These are phyloP conservation scores for Maylandia zebra DNA, from an alignment of 2,113 vertebrate species.

Conservation along the genomic window DNA sequence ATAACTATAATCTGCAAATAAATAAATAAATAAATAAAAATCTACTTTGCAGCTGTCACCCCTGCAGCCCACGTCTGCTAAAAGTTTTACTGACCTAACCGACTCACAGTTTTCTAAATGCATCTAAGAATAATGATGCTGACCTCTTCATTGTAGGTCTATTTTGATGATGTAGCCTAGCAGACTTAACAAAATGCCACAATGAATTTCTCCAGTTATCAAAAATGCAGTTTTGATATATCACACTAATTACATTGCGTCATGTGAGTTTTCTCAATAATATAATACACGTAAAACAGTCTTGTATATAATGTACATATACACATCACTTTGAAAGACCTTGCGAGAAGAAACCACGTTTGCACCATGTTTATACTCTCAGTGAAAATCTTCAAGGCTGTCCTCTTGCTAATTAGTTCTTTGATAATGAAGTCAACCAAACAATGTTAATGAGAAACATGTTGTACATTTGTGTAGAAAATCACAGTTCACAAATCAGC, in stretches of 20 bases:
- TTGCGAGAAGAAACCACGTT: background rate
- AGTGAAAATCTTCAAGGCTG: background rate
- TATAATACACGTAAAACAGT: background rate
- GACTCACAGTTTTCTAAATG: background rate
- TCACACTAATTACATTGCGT: background rate
- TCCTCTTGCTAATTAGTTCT: background rate
- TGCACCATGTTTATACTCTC: background rate
- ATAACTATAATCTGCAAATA: background rate
- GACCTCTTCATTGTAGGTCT: background rate
- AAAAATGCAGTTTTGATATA: background rate
- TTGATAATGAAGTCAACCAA: background rate
- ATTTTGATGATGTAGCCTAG: background rate
- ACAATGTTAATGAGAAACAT: background rate
- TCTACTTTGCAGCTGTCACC: background rate
- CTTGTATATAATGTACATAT: background rate
- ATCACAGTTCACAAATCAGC: background rate
- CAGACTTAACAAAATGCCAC: background rate
- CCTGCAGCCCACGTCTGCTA: background rate
- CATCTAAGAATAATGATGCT: background rate
- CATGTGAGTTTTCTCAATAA: background rate
- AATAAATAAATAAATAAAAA: background rate
- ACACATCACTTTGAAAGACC: background rate
- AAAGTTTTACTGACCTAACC: background rate
- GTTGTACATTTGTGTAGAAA: background rate
- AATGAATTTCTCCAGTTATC: background rate